Conservation (phyloP, 2,113 vertebrate species). For the Phrynosoma blainvillii region DNA sequence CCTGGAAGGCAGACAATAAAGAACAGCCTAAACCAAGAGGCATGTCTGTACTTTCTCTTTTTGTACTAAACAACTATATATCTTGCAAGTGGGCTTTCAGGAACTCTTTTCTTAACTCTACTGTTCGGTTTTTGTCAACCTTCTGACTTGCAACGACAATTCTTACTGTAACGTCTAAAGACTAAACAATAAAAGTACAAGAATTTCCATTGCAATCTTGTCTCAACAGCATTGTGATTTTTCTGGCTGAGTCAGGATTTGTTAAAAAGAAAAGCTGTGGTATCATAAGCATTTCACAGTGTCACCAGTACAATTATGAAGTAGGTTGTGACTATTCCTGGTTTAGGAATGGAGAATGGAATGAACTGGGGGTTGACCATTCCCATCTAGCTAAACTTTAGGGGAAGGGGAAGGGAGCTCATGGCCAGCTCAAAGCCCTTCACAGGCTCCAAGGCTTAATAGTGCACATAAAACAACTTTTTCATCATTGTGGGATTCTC, state of each 20-base stretch:
- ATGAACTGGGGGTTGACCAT: no score
- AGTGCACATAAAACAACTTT: no score
- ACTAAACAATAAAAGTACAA: constrained; percentile 68
- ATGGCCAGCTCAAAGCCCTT: no score
- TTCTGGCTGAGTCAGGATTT: background rate
- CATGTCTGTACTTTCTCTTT: background rate
- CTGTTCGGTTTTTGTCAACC: constrained; percentile 50
- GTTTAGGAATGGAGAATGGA: background rate
- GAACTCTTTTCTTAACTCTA: constrained; percentile 57
- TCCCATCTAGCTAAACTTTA: no score
- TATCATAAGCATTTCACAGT: background rate
- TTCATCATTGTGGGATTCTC: no score
- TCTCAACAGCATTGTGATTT: background rate
- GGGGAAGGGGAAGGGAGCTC: no score
- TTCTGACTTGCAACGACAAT: constrained; percentile 70
- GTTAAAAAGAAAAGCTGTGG: background rate
- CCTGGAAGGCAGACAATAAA: constrained; percentile 35
- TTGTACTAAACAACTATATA: constrained; percentile 39
- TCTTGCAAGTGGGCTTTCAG: constrained; percentile 59
- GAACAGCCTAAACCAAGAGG: constrained; percentile 12
- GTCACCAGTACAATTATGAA: background rate
- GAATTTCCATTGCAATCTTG: constrained; percentile 28
- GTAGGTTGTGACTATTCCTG: no score
- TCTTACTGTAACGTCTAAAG: constrained; percentile 70
- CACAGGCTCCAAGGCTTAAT: no score